Base-by-base conservation (phyloP, 2,113 vertebrate genomes). In the Cebus imitator region DNA sequence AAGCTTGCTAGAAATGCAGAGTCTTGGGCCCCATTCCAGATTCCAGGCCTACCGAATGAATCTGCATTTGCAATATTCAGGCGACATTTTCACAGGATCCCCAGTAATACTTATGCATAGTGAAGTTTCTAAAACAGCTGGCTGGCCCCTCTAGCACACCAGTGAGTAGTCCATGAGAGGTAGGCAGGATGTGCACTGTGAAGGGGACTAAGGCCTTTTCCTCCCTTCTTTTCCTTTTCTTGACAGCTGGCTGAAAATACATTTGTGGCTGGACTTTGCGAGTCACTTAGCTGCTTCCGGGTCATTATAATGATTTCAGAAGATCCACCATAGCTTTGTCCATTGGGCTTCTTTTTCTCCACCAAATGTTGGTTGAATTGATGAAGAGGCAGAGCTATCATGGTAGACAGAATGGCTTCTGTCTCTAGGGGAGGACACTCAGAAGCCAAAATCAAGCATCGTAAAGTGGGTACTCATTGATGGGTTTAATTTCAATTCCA, bases 131-230 rank as follows among this genome's bases (percentile, higher is more conserved):
- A 43, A 78, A 82, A 17, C 64, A 11, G 17, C 2, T 4, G 17
- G 25, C 4, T 8, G 23, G 58, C 5, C 21, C 32, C 48, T 64
- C 58, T 13, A 23, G 58, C 45, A 45, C 18, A 20, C 11, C 45
- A 6, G 70, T 0, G 21, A n/a, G 20, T 0, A 0, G 14, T 91
- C 50, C 23, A 3, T 11, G 0, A 86, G 70, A 80, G 11, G 21
- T 0, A 6, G n/a, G 55, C 25, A 43, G 79, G 30, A 5, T 12
- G 0, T 4, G 14, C 50, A 1, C 45, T n/a, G 37, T 0, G 8
- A 43, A 1, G 6, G 6, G 5, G 30, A 45, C 50, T 1, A 7
- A 48, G 0, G 3, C 20, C 20, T 75, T 5, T 7, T 18, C 8
- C 37, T 79, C 3, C 3, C 8, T 27, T 76, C 23, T 75, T 76